phyloP scores from a whole-genome alignment of 2,888 invertebrate genomes.

The Deroplatys truncata region DNA sequence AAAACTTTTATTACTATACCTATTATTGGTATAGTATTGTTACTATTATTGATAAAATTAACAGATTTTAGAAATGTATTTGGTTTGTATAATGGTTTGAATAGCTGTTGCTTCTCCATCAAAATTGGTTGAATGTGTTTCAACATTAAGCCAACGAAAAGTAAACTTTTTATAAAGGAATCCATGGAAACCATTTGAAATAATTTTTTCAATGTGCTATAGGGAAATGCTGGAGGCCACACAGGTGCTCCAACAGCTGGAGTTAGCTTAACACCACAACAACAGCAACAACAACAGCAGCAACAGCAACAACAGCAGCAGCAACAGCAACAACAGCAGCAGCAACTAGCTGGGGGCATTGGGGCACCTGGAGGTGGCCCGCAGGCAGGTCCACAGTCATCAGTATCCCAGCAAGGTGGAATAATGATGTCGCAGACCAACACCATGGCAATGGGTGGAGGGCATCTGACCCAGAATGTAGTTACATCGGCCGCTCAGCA shows the following conservation, averaged over 20 bases:
- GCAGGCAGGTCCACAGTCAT: background rate
- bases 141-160: no score
- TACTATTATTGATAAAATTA: no score
- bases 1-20: no score
- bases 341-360: constrained; percentile 27
- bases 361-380: constrained; percentile 17
- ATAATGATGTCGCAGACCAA: constrained; percentile 53
- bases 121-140: no score
- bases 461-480: constrained; percentile 50
- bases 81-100: no score
- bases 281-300: constrained; percentile 37
- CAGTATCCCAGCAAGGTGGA: constrained; percentile 36
- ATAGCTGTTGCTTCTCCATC: no score
- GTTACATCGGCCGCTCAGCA: constrained; percentile 14
- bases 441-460: constrained; percentile 55
- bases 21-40: no score
- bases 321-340: constrained; percentile 43
- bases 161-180: no score
- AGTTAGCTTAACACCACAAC: constrained; percentile 15
- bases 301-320: constrained; percentile 42
- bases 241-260: constrained; percentile 1
- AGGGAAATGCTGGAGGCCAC: background rate
- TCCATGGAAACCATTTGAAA: no score
- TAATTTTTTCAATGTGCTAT: no score
- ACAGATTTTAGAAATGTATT: no score